Percentiles rank a stretch among this genome's conserved stretches.
Evolutionary conservation across 2,888 invertebrate species (phyloP).

Genomic region (Anticlea derivata): DNA sequence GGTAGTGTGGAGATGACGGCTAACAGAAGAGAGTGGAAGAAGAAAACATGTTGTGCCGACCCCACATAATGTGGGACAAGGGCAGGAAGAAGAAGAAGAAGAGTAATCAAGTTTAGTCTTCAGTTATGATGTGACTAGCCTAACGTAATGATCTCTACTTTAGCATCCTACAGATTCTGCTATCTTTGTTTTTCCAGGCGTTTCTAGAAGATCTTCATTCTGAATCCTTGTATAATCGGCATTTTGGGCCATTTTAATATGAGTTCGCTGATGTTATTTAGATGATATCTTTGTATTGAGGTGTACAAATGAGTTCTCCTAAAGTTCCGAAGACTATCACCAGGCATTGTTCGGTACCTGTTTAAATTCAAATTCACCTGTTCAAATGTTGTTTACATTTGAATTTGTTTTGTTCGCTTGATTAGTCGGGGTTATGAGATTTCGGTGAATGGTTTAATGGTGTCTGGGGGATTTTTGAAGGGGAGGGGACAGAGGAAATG

Average conservation of each 20-base stretch:
- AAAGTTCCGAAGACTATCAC: constrained; percentile 52
- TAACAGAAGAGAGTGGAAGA: too few relatives aligned
- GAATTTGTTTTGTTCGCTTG: constrained; percentile 37
- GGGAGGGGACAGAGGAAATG: neutral
- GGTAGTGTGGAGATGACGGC: too few relatives aligned
- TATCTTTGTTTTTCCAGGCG: neutral
- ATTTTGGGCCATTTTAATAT: constrained; percentile 72
- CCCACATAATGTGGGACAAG: too few relatives aligned
- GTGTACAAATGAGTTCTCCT: constrained; percentile 72
- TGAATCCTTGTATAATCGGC: constrained; percentile 47
- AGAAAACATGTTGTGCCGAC: too few relatives aligned
- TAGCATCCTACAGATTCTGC: too few relatives aligned
- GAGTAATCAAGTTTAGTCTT: too few relatives aligned
- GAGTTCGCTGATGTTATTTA: constrained; percentile 68
- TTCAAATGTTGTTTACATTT: constrained; percentile 34
- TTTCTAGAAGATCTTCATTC: constrained; percentile 30
- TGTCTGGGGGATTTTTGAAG: neutral
- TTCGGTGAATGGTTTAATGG: constrained; percentile 23
- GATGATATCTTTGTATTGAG: constrained; percentile 77
- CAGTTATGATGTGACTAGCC: too few relatives aligned
- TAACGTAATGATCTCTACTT: too few relatives aligned
- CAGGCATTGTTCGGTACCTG: constrained; percentile 45
- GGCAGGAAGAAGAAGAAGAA: too few relatives aligned
- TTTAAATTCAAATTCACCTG: constrained; percentile 34
- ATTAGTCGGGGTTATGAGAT: constrained; percentile 27